phyloP scores from a whole-genome alignment of 2,797 vertebrate genomes.

The Parauchenoglanis punctatus region DNA sequence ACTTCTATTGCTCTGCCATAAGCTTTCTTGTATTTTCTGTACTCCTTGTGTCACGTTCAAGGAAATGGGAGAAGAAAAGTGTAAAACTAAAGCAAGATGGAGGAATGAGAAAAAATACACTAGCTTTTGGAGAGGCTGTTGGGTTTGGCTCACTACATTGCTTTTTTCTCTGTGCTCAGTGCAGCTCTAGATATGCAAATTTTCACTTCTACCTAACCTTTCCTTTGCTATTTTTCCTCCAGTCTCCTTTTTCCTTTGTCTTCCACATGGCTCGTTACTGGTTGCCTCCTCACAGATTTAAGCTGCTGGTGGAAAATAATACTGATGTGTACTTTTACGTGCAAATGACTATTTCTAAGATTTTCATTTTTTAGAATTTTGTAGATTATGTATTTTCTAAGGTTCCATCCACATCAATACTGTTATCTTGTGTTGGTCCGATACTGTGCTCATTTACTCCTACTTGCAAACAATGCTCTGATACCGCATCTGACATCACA shows the following conservation, averaged over 20 bases:
- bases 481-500: not conserved
- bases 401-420: not conserved
- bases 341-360: not conserved
- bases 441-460: not conserved
- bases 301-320: not conserved
- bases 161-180: slow-evolving; percentile 6
- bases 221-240: not conserved
- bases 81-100: slow-evolving; percentile 22
- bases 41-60: not conserved
- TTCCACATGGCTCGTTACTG: not conserved
- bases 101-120: slow-evolving; percentile 40
- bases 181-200: slow-evolving; percentile 20
- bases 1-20: not conserved
- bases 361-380: not conserved
- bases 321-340: not conserved
- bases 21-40: not conserved
- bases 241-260: not conserved
- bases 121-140: slow-evolving; percentile 38
- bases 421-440: not conserved
- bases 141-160: slow-evolving; percentile 17
- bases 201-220: not conserved
- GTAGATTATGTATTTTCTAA: not conserved
- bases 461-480: not conserved
- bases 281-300: not conserved
- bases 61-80: slow-evolving; percentile 24